A percentile compares a stretch with the other conserved stretches of the same genome.
Conservation (phyloP, 1,140 invertebrate species). For the Probaryconus sp. region DNA sequence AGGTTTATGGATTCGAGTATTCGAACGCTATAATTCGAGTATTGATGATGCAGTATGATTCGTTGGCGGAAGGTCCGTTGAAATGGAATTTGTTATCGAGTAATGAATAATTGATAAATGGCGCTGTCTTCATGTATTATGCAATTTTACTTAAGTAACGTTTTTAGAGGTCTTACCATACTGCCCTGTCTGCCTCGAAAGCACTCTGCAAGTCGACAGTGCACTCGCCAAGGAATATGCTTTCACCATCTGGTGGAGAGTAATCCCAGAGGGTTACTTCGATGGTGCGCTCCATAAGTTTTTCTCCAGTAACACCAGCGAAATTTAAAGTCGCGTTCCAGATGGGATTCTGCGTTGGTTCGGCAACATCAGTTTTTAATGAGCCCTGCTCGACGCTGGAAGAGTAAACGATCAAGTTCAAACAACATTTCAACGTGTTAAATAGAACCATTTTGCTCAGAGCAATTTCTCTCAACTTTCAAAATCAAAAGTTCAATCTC, state of each 20-base stretch:
- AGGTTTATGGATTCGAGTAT: constrained; percentile 35
- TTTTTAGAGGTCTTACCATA: constrained; percentile 81
- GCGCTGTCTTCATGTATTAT: constrained; percentile 47
- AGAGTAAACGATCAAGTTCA: constrained; percentile 5
- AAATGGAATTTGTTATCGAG: constrained; percentile 45
- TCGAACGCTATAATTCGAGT: too few relatives aligned
- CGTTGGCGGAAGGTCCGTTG: constrained; percentile 1
- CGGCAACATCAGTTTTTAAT: constrained; percentile 88
- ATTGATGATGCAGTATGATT: constrained; percentile 30
- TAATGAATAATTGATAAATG: constrained; percentile 56
- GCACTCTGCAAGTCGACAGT: constrained; percentile 88
- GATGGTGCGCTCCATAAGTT: constrained; percentile 86
- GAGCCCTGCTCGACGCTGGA: constrained; percentile 84
- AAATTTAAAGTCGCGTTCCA: constrained; percentile 95
- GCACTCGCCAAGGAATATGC: constrained; percentile 90
- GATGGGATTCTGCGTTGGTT: constrained; percentile 89
- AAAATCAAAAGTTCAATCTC: too few relatives aligned
- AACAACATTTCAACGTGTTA: not conserved
- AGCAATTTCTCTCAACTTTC: not conserved
- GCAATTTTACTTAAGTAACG: constrained; percentile 53
- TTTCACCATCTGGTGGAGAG: constrained; percentile 87
- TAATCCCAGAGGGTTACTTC: constrained; percentile 94
- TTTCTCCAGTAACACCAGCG: constrained; percentile 85
- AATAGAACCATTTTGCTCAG: not conserved
- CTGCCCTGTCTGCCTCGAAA: constrained; percentile 89